Evolutionary conservation across 2,888 invertebrate species (phyloP).

Genomic region (Mythimna impura): DNA sequence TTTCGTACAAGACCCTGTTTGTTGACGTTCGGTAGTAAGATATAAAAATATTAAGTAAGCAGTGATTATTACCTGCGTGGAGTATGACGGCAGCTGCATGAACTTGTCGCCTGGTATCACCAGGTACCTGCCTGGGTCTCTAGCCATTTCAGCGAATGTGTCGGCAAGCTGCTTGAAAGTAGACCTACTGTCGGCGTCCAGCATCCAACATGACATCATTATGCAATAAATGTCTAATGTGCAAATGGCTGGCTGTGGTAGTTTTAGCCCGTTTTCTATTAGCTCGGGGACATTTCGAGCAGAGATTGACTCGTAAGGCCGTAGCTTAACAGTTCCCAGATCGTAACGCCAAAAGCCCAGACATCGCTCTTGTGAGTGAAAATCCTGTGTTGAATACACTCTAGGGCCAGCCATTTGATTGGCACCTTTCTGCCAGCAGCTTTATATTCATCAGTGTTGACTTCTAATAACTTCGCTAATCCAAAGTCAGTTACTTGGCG

Average conservation of each 20-base stretch:
- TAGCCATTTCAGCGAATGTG: conserved; percentile 98
- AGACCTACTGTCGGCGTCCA: conserved; percentile 98
- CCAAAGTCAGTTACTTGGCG: too few relatives aligned
- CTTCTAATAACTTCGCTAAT: too few relatives aligned
- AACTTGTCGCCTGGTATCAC: conserved; percentile 98
- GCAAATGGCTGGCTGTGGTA: conserved; percentile 97
- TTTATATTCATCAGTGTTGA: too few relatives aligned
- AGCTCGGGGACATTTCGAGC: conserved; percentile 96
- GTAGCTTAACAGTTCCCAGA: conserved; percentile 99
- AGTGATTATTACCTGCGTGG: conserved; percentile 79
- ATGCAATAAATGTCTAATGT: conserved; percentile 98
- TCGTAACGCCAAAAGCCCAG: conserved; percentile 99
- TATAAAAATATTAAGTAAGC: not conserved
- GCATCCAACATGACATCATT: conserved; percentile 99
- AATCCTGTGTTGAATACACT: conserved; percentile 98
- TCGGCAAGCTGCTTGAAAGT: conserved; percentile 98
- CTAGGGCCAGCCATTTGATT: conserved; percentile 99
- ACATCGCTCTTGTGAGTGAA: conserved; percentile 99
- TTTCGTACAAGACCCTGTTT: not conserved
- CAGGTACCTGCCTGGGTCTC: conserved; percentile 98
- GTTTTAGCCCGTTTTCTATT: conserved; percentile 97
- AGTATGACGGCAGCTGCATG: conserved; percentile 94
- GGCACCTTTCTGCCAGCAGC: conserved; percentile 99
- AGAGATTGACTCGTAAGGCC: conserved; percentile 98
- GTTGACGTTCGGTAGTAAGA: not conserved